These are phyloP conservation scores for Trichonephila clavata DNA, from an alignment of 1,140 invertebrate species.

Conservation along the genomic window DNA sequence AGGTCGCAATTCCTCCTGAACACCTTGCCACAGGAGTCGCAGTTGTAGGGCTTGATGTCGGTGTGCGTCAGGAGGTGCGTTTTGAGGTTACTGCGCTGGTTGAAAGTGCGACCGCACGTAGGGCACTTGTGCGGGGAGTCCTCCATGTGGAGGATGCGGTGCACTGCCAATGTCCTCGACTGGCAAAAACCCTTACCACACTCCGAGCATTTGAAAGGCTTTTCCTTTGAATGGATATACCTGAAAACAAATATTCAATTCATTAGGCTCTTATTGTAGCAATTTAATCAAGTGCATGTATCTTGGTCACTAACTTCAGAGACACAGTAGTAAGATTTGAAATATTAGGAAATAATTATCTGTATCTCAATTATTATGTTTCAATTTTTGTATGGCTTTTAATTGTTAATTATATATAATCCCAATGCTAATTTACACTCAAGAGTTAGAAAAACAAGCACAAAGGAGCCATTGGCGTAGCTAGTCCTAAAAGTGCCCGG, in stretches of 20 bases:
- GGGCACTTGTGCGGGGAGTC: constrained; percentile 94
- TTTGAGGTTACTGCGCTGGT: constrained; percentile 93
- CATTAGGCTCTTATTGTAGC: too few species aligned
- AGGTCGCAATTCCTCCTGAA: constrained; percentile 80
- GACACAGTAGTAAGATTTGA: too few species aligned
- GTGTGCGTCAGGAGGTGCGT: constrained; percentile 96
- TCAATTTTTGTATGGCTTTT: too few species aligned
- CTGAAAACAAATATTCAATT: constrained; percentile 82
- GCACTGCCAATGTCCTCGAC: constrained; percentile 94
- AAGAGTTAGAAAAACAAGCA: too few species aligned
- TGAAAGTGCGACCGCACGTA: constrained; percentile 89
- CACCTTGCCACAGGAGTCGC: constrained; percentile 80
- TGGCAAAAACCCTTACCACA: constrained; percentile 99
- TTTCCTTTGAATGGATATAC: constrained; percentile 98
- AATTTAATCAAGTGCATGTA: too few species aligned
- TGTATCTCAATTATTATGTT: too few species aligned
- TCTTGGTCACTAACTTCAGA: too few species aligned
- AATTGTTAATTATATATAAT: too few species aligned
- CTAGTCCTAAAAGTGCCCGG: too few species aligned
- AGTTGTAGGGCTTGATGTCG: constrained; percentile 91
- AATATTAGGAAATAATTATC: too few species aligned
- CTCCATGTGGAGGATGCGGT: constrained; percentile 95
- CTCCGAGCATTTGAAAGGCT: constrained; percentile 96
- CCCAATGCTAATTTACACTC: too few species aligned
- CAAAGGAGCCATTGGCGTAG: too few species aligned